These are phyloP conservation scores for Erythrocebus patas DNA, from an alignment of 2,113 vertebrate species.

Conservation along the genomic window DNA sequence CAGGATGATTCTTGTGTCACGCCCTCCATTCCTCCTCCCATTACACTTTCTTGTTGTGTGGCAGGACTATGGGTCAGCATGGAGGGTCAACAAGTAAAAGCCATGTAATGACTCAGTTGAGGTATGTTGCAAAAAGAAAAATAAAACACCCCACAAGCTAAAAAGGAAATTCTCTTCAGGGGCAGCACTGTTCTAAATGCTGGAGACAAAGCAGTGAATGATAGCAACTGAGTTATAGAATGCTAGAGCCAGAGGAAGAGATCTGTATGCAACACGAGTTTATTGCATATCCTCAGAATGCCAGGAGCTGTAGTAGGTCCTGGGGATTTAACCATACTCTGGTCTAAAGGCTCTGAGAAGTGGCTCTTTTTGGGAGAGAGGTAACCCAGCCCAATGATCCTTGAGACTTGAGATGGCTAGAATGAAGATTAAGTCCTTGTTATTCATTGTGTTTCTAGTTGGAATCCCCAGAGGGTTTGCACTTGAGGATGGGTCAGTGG, in stretches of 20 bases:
- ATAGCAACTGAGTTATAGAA: neutral
- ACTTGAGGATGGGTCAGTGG: neutral
- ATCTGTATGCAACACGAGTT: neutral
- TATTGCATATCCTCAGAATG: neutral
- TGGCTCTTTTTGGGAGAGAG: neutral
- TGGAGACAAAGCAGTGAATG: neutral
- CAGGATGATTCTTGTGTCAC: neutral
- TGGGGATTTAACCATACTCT: neutral
- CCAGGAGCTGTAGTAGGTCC: neutral
- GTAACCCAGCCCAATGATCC: neutral
- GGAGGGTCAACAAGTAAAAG: neutral
- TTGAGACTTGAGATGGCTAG: neutral
- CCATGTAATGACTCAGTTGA: neutral
- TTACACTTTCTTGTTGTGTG: neutral
- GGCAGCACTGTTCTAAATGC: neutral
- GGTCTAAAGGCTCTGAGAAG: neutral
- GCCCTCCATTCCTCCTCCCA: accelerated
- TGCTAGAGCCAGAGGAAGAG: neutral
- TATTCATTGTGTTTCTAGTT: neutral
- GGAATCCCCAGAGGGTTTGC: neutral
- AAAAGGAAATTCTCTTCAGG: neutral
- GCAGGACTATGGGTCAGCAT: neutral
- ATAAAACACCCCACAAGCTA: neutral
- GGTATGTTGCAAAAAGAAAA: neutral
- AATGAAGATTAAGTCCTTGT: neutral